Evolutionary conservation across 1,140 invertebrate genomes (phyloP).

Genomic region (Orussus abietinus): DNA sequence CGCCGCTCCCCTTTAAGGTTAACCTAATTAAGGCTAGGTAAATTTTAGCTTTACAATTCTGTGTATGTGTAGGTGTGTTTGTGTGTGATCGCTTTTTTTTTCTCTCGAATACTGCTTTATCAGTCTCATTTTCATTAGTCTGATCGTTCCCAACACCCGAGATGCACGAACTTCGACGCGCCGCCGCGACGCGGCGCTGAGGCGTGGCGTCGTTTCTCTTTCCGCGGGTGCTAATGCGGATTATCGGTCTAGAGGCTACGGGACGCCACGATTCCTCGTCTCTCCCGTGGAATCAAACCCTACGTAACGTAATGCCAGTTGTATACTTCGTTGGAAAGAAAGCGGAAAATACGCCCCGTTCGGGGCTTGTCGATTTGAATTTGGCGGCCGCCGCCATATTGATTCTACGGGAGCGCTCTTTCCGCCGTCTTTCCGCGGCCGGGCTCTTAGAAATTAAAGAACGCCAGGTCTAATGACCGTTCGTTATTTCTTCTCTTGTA

Average conservation of each 20-base stretch:
- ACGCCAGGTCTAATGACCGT: too few species aligned
- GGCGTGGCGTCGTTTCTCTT: conserved; percentile 6
- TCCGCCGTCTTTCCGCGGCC: too few species aligned
- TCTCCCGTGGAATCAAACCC: conserved; percentile 11
- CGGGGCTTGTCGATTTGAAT: too few species aligned
- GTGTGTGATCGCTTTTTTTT: conserved; percentile 22
- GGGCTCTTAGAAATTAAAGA: too few species aligned
- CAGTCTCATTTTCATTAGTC: conserved; percentile 48
- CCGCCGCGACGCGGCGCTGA: conserved; percentile 1
- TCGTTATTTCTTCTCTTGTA: too few species aligned
- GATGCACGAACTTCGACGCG: conserved; percentile 5
- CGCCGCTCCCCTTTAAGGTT: conserved; percentile 25
- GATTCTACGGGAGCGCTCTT: too few species aligned
- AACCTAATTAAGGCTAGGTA: conserved; percentile 50
- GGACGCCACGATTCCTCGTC: conserved; percentile 3
- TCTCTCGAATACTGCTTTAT: conserved; percentile 51
- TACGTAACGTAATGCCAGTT: conserved; percentile 47
- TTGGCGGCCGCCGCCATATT: too few species aligned
- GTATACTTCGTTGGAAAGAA: conserved; percentile 39
- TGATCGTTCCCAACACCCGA: conserved; percentile 8
- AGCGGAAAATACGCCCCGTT: too few species aligned
- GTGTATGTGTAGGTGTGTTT: too few species aligned
- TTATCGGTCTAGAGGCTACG: conserved; percentile 2
- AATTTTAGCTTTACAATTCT: conserved; percentile 8
- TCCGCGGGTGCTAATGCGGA: not conserved